Evolutionary conservation across 2,888 invertebrate species (phyloP), one percentile per base, ranked within the genome.

Genomic region (Epirrita christyi): DNA sequence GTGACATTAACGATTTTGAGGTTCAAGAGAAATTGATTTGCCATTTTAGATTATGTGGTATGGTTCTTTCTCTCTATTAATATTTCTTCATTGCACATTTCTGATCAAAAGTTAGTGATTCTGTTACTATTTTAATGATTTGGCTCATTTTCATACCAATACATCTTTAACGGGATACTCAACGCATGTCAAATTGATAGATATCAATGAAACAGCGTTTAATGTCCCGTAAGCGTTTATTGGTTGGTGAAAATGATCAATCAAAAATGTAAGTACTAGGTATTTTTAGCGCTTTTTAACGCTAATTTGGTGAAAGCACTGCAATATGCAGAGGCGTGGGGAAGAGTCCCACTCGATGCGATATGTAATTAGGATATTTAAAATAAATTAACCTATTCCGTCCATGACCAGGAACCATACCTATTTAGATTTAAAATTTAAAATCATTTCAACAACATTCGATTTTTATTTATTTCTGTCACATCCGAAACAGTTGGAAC

Each of bases 1-100:
- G 95, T 97, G 73, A 97, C 97, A 73, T 86, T 97, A 80, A 87
- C 96, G 57, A 97, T 97, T 68, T 92, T 97, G 69, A 96, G 94
- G 89, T 93, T 96, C 79, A 97, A 97, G 85, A 94, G 96, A 76
- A 96, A 96, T 79, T 97, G 94, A 66, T 14, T 55, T 61, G 70
- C 71, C 70, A 71, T 73, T 62, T 55, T 64, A 56, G 57, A 46
- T 62, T 55, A 61, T 55, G 59, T 64, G 63, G 65, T 37, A 40
- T 58, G 58, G 55, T 61, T 38, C 48, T 52, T 21, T 21, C 32
- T 32, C 2, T 32, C 36, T 15, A 9, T 34, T 21, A 21, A 21
- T 21, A 21, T 2, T 21, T 21, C 21, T 21, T 21, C 21, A 4
- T 21, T 21, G 21, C 21, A 21, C 21, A 21, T 21, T 14, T 55